Evolutionary conservation across 1,140 invertebrate genomes (phyloP).

Genomic region (Aphelinus atriplicis): DNA sequence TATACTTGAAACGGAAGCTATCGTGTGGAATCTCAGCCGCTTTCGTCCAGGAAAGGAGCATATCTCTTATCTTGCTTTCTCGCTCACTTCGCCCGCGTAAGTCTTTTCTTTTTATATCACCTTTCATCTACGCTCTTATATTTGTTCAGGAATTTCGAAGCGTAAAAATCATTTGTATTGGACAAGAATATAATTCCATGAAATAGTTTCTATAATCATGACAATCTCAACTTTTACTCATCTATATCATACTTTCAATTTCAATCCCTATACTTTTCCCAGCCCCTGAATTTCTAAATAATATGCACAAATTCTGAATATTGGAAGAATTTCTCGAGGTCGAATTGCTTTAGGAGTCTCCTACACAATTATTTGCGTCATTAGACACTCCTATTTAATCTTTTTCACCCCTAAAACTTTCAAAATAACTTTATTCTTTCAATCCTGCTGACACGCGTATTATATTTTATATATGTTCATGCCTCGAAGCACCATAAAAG

Average conservation of each 20-base stretch:
- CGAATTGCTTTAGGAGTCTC: too few relatives aligned
- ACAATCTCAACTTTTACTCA: too few relatives aligned
- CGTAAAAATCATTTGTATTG: too few relatives aligned
- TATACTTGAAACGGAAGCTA: constrained; percentile 26
- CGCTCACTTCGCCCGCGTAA: constrained; percentile 5
- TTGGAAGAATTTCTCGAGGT: too few relatives aligned
- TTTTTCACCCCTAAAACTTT: not conserved
- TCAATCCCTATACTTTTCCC: too few relatives aligned
- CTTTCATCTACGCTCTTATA: constrained; percentile 10
- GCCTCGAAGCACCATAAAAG: not conserved
- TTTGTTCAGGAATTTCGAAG: too few relatives aligned
- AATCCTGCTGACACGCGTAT: not conserved
- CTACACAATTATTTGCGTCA: too few relatives aligned
- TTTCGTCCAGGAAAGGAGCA: constrained; percentile 25
- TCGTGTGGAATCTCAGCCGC: constrained; percentile 27
- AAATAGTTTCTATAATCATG: too few relatives aligned
- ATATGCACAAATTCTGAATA: too few relatives aligned
- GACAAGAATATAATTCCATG: too few relatives aligned
- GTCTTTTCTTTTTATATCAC: not conserved
- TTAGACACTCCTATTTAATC: not conserved
- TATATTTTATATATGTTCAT: constrained; percentile 22
- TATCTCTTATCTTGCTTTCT: constrained; percentile 23
- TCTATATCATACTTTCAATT: too few relatives aligned
- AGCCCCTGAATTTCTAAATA: too few relatives aligned
- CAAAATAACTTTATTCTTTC: not conserved